These are phyloP conservation scores for Chromoteleia sp. DNA, from an alignment of 2,888 invertebrate species.

Conservation along the genomic window DNA sequence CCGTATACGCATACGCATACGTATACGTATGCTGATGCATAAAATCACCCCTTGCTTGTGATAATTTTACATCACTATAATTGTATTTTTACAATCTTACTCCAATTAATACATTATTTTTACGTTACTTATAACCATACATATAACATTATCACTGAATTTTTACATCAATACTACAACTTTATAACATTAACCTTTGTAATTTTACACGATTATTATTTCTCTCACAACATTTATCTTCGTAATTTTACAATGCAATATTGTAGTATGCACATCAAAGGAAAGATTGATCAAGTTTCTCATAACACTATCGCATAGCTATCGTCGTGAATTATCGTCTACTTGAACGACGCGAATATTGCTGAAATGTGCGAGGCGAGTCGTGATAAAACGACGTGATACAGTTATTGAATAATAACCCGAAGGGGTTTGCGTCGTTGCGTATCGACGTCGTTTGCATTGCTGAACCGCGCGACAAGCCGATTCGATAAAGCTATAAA, in stretches of 20 bases:
- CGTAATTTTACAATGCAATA: not conserved
- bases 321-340: constrained; percentile 31
- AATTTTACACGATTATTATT: too few species aligned
- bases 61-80: too few species aligned
- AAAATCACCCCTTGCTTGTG: too few species aligned
- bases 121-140: too few species aligned
- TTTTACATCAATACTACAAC: too few species aligned
- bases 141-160: too few species aligned
- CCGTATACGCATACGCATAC: too few species aligned
- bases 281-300: constrained; percentile 8
- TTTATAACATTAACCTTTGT: too few species aligned
- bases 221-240: not conserved
- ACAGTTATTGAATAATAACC: constrained; percentile 46
- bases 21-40: too few species aligned
- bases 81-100: too few species aligned
- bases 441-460: constrained; percentile 26
- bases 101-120: too few species aligned
- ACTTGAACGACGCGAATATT: constrained; percentile 14
- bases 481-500: constrained; percentile 37
- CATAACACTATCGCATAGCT: constrained; percentile 15
- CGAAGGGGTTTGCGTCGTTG: constrained; percentile 24
- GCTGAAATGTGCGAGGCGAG: constrained; percentile 33
- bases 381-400: constrained; percentile 23
- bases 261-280: not conserved
- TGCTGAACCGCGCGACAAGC: constrained; percentile 24